Conservation (phyloP, 2,888 invertebrate genomes). For the Rotaria macrura region DNA sequence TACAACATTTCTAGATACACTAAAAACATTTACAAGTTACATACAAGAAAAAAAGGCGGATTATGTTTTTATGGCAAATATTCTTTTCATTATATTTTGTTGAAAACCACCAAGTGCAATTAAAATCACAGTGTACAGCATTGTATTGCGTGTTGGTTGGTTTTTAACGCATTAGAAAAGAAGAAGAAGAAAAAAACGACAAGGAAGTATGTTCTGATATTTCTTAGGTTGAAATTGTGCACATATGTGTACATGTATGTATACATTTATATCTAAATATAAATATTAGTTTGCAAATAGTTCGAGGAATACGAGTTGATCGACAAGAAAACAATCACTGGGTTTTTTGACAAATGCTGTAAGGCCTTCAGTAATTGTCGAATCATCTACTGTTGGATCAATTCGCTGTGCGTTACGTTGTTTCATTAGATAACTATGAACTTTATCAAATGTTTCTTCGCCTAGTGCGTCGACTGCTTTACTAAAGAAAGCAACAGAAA, state of each 20-base stretch:
- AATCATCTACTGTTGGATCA: slow-evolving; percentile 39
- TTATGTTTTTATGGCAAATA: too few relatives aligned
- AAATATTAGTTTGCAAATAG: background rate
- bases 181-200: background rate
- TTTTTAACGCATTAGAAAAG: too few relatives aligned
- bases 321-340: slow-evolving; percentile 48
- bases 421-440: slow-evolving; percentile 43
- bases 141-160: too few relatives aligned
- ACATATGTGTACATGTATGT: background rate
- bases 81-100: too few relatives aligned
- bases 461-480: slow-evolving; percentile 38
- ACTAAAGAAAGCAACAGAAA: slow-evolving; percentile 35
- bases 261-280: background rate
- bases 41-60: too few relatives aligned
- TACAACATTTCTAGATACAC: too few relatives aligned
- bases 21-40: too few relatives aligned
- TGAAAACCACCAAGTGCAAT: too few relatives aligned
- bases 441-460: slow-evolving; percentile 42
- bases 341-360: slow-evolving; percentile 42
- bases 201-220: background rate
- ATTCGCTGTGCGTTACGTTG: slow-evolving; percentile 38
- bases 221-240: background rate
- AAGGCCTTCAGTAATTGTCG: slow-evolving; percentile 44
- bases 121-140: too few relatives aligned
- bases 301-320: slow-evolving; percentile 47